Evolutionary conservation across 2,888 invertebrate genomes (phyloP).

Genomic region (Chironomus tentans): DNA sequence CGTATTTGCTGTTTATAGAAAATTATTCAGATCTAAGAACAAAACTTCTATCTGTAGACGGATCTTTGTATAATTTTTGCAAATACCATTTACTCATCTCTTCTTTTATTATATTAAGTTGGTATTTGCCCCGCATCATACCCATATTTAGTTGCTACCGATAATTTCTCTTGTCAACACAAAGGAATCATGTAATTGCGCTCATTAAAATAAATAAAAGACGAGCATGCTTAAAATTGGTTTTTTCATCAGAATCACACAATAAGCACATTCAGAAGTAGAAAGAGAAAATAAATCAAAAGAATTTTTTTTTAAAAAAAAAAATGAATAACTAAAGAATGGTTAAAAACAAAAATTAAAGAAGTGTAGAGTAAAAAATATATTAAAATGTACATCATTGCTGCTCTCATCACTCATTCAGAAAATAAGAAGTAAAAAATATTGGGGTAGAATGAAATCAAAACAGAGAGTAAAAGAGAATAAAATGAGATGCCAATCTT

Average conservation of each 20-base stretch:
- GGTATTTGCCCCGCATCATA: not conserved
- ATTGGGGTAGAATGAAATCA: not conserved
- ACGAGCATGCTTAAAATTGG: not conserved
- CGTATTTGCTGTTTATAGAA: too few relatives aligned
- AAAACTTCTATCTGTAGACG: not conserved
- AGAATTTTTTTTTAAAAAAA: not conserved
- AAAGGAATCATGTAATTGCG: not conserved
- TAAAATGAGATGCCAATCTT: not conserved
- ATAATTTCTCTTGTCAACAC: not conserved
- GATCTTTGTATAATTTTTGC: not conserved
- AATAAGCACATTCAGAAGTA: not conserved
- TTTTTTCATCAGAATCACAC: not conserved
- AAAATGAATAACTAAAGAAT: not conserved
- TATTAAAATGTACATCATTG: not conserved
- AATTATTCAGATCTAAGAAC: not conserved
- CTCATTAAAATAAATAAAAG: slow-evolving; percentile 8
- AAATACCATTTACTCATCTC: not conserved
- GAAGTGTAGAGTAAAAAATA: not conserved
- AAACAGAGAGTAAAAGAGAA: not conserved
- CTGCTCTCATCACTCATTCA: not conserved
- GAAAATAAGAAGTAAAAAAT: not conserved
- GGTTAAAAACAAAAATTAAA: not conserved
- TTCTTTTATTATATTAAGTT: not conserved
- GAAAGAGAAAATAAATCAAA: not conserved
- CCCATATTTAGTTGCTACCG: not conserved